Conservation (phyloP, 2,113 vertebrate genomes). For the Bubo bubo region DNA sequence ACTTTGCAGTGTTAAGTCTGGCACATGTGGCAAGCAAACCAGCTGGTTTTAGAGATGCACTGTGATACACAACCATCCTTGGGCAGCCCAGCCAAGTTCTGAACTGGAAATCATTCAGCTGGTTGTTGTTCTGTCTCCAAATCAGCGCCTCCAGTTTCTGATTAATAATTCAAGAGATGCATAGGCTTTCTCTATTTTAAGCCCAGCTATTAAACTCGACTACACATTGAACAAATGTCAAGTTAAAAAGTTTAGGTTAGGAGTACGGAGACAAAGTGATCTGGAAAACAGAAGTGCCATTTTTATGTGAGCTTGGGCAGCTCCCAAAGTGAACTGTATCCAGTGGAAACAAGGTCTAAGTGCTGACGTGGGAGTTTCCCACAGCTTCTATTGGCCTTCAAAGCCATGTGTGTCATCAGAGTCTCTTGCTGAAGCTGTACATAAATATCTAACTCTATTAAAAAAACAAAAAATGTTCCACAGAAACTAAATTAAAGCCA, state of each 20-base stretch:
- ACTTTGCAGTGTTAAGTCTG: neutral
- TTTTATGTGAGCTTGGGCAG: neutral
- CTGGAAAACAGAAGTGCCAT: neutral
- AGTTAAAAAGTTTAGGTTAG: neutral
- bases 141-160: neutral
- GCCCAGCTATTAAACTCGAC: neutral
- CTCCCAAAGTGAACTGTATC: neutral
- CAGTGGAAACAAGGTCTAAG: slow-evolving; percentile 26
- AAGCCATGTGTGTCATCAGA: slow-evolving; percentile 67
- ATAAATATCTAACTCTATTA: slow-evolving; percentile 67
- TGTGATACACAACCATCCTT: fast-evolving
- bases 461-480: slow-evolving; percentile 54
- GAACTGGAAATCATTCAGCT: neutral
- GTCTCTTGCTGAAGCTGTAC: slow-evolving; percentile 65
- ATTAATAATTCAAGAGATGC: neutral
- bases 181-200: neutral
- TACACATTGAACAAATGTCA: neutral
- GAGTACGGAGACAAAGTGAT: neutral
- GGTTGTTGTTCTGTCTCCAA: neutral
- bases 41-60: neutral
- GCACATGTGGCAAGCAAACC: neutral
- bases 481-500: slow-evolving; percentile 71
- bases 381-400: slow-evolving; percentile 73
- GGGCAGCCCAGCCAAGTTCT: neutral
- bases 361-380: slow-evolving; percentile 83